A percentile compares a stretch with the other conserved stretches of the same genome.
Conservation (phyloP, 2,797 vertebrate species). For the Chloroceryle amazona region DNA sequence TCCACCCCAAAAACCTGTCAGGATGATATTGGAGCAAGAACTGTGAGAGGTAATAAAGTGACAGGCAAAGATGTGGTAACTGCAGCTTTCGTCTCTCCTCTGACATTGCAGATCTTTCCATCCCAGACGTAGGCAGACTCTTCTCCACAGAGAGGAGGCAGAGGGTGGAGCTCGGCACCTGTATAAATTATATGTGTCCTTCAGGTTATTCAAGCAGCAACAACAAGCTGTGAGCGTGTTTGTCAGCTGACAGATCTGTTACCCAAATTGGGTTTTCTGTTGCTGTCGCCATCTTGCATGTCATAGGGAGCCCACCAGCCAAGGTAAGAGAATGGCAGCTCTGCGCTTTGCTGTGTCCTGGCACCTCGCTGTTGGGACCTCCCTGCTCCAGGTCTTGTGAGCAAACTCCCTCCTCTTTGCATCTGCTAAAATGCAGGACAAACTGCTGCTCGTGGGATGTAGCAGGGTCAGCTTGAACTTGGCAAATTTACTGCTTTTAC, state of each 20-base stretch:
- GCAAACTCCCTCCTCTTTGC: not conserved
- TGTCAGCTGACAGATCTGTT: constrained; percentile 54
- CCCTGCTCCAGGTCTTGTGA: fast-evolving
- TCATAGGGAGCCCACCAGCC: constrained; percentile 60
- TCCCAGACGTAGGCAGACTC: constrained; percentile 25
- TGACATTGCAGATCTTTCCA: not conserved
- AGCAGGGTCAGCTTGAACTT: not conserved
- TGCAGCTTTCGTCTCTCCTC: not conserved
- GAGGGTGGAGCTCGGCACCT: constrained; percentile 58
- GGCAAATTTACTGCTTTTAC: fast-evolving
- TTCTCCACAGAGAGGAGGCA: constrained; percentile 25
- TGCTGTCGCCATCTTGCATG: not conserved
- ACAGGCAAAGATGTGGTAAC: not conserved
- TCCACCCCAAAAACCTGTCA: not conserved
- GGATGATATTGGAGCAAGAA: not conserved
- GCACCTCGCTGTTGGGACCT: not conserved
- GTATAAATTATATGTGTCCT: constrained; percentile 72
- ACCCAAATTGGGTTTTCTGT: not conserved
- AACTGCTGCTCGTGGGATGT: not conserved
- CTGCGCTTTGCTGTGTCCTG: fast-evolving
- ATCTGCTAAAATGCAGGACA: not conserved
- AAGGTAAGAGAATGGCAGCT: constrained; percentile 54
- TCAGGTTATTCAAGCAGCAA: constrained; percentile 51
- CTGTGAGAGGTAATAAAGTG: not conserved
- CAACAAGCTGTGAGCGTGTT: constrained; percentile 32